Conservation (phyloP, 2,113 vertebrate species). For the Daubentonia madagascariensis region DNA sequence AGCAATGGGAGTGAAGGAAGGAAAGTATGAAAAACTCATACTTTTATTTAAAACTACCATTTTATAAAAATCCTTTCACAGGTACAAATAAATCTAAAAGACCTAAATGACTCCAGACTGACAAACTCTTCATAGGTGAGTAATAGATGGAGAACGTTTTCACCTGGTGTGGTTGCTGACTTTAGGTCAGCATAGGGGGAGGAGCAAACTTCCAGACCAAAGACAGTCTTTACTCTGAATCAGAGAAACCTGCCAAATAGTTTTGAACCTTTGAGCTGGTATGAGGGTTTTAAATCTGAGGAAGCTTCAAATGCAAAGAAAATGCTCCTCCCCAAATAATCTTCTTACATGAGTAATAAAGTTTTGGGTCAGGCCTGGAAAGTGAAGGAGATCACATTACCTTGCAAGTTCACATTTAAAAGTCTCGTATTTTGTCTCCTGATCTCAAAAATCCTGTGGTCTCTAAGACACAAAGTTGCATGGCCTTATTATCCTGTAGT, state of each 20-base stretch:
- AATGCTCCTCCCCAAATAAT: not conserved
- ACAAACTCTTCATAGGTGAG: not conserved
- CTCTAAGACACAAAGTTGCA: not conserved
- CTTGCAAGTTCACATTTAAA: not conserved
- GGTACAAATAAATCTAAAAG: not conserved
- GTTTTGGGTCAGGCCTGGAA: not conserved
- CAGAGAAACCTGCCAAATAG: not conserved
- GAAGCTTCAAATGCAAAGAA: not conserved
- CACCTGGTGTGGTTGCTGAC: too few species aligned
- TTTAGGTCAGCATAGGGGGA: fast-evolving
- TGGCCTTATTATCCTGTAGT: not conserved
- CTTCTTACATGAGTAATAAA: not conserved
- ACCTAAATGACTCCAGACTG: not conserved
- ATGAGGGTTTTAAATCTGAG: not conserved
- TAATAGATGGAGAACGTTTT: too few species aligned
- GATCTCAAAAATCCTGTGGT: not conserved
- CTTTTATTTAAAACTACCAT: not conserved
- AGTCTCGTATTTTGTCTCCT: not conserved
- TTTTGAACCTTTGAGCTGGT: not conserved
- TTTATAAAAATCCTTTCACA: not conserved
- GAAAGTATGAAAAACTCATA: too few species aligned
- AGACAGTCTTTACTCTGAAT: not conserved
- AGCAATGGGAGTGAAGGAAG: too few species aligned
- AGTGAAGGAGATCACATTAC: not conserved
- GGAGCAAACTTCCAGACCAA: not conserved